Base-by-base conservation (phyloP, 2,888 invertebrate genomes). In the Nipponacmea schrenckii region DNA sequence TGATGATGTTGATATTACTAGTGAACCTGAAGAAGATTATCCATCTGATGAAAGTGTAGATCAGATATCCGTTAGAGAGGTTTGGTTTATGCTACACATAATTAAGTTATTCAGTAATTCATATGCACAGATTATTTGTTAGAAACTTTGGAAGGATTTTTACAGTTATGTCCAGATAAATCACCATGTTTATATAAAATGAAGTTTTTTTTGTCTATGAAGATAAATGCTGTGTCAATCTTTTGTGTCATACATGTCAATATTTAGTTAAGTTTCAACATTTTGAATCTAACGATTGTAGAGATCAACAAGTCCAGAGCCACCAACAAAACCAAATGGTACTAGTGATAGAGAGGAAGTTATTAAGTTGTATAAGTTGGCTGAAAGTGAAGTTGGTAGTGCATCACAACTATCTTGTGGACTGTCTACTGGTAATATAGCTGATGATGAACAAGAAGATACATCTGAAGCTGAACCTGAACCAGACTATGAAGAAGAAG, bases 371-470 rank as follows among this genome's bases (percentile, higher is more conserved):
- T 64, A 64, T 31, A 68, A 48, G 48, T 67, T 76, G n/a, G 71
- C 72, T 56, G 74, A 74, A 26, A 74, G 71, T 1, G 72, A 73
- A 50, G 72, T 71, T 24, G 76, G 72, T 67, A 72, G 72, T 64
- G 74, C 74, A 20, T 46, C 27, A 48, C 75, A 75, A 45, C 73
- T 80, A 46, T 74, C 77, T 2, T 71, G 80, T 64, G 79, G 79
- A 2, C 64, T 83, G 44, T 84, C 84, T 0, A 80, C 82, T 20
- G 84, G 84, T 48, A 82, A 84, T 74, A 78, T 84, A 69, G 84
- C 84, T 15, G 84, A 84, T 75, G 84, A 84, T 76, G 84, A 84
- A 68, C 71, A 81, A 31, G 84, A 84, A 67, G 84, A 84, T 74
- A 84, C 82, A 24, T 84, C 84, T 45, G 84, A 84, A 62, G 81